Evolutionary conservation across 1,140 invertebrate genomes (phyloP), one percentile per base, ranked within the genome.

Genomic region (Nasonia longicornis): DNA sequence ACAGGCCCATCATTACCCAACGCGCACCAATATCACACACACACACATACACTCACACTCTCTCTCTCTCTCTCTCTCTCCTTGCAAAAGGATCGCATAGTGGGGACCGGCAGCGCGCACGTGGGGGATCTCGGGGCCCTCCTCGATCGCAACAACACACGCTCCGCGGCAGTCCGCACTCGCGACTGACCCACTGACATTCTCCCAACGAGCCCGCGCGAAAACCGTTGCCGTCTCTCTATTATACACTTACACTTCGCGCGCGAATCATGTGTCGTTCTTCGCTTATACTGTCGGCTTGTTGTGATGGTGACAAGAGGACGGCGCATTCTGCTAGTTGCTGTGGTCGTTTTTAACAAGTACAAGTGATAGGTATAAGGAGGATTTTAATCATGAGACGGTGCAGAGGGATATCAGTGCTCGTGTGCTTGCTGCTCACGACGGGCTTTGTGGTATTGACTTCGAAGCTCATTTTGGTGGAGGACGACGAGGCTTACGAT

Each of bases 151-250:
- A 58, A 58, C 52, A 58, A 58, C 14, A 42, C 38, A 42, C 45
- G 80, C 72, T 73, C 14, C 70, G 42, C 35, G 70, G 14, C 29
- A 26, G 35, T 8, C 22, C 67, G 42, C 42, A 12, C 45, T 14
- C 82, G 86, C 86, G 78, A 87, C 87, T 91, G 90, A 90, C 89
- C 90, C 87, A 90, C 88, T 90, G 87, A 89, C 90, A 90, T 89
- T 91, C 89, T 88, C 89, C 87, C 89, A 26, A 26, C 86, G 85
- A 83, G 86, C 84, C 26, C 26, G 77, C 69, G 72, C 83, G 83
- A 85, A 83, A 58, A 58, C 14, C 52, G 52, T 58, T 52, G 3
- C 16, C 4, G 31, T 35, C 3, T 35, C 3, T 52, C 14, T 14
- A 16, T 52, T 52, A 52, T 52, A 20, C 26, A 26, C 14, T 31